Percentiles rank a stretch among this genome's conserved stretches.
Evolutionary conservation across 2,797 vertebrate genomes (phyloP).

Genomic region (Kryptopterus vitreolus): DNA sequence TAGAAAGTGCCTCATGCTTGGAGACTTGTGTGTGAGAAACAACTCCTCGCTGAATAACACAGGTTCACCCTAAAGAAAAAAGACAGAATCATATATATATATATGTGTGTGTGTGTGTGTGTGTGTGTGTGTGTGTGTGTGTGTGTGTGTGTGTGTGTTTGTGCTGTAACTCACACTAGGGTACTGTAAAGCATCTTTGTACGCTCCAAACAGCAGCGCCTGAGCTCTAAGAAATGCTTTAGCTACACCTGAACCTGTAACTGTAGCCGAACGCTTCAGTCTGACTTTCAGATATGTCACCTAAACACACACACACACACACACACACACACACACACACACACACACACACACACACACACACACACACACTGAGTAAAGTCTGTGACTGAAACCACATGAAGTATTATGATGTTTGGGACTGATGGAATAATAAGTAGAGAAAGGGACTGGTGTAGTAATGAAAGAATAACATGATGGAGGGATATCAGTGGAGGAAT

Average conservation of each 20-base stretch:
- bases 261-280: conserved; percentile 79
- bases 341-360: conserved; percentile 8
- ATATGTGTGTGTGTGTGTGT: background rate
- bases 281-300: conserved; percentile 78
- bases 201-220: conserved; percentile 85
- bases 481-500: background rate
- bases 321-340: conserved; percentile 26
- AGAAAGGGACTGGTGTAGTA: background rate
- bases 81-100: background rate
- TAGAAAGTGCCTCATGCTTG: conserved; percentile 79
- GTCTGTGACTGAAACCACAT: background rate
- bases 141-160: background rate
- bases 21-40: conserved; percentile 81
- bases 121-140: background rate
- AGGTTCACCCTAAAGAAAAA: conserved; percentile 71
- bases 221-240: conserved; percentile 85
- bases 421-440: background rate
- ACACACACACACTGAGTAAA: conserved; percentile 21
- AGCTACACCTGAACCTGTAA: conserved; percentile 82
- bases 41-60: conserved; percentile 77
- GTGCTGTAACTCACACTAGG: conserved; percentile 63
- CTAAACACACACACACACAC: conserved; percentile 60
- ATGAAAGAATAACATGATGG: background rate
- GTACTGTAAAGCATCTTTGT: conserved; percentile 77
- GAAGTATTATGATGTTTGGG: background rate